Conservation (phyloP, 2,113 vertebrate species). For the Balaeniceps rex region DNA sequence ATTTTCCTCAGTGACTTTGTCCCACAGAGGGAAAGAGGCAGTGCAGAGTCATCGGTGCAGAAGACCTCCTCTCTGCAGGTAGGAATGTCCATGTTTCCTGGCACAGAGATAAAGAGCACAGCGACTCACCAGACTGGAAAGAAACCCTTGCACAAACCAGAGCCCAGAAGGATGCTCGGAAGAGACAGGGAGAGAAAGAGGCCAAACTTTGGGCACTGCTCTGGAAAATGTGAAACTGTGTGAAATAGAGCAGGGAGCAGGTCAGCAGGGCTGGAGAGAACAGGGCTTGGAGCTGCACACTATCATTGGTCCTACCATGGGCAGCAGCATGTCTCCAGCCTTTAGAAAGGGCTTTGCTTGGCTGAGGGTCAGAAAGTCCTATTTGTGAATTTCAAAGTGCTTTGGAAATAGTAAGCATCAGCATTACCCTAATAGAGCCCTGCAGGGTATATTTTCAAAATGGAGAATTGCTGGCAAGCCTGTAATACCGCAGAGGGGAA, state of each 20-base stretch:
- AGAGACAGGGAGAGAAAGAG: not conserved
- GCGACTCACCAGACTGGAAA: not conserved
- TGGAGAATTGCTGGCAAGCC: not conserved
- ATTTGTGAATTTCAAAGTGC: not conserved
- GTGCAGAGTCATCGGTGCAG: not conserved
- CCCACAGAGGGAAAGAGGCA: not conserved
- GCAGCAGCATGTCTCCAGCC: not conserved
- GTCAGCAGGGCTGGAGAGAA: not conserved
- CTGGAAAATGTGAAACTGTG: not conserved
- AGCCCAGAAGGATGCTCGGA: not conserved
- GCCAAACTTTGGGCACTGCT: not conserved
- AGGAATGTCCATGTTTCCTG: not conserved
- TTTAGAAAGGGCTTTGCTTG: not conserved
- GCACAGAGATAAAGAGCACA: not conserved
- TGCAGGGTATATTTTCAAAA: slow-evolving; percentile 2
- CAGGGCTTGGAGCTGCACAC: not conserved
- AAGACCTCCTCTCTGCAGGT: not conserved
- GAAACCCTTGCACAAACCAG: not conserved
- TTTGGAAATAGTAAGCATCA: not conserved
- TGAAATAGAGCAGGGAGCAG: not conserved
- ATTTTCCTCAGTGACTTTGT: not conserved
- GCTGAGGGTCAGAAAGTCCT: not conserved
- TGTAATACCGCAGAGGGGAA: not conserved
- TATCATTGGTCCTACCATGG: not conserved
- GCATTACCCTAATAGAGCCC: not conserved